These are phyloP conservation scores for Edolisoma coerulescens DNA, from an alignment of 2,113 vertebrate genomes.

Conservation along the genomic window DNA sequence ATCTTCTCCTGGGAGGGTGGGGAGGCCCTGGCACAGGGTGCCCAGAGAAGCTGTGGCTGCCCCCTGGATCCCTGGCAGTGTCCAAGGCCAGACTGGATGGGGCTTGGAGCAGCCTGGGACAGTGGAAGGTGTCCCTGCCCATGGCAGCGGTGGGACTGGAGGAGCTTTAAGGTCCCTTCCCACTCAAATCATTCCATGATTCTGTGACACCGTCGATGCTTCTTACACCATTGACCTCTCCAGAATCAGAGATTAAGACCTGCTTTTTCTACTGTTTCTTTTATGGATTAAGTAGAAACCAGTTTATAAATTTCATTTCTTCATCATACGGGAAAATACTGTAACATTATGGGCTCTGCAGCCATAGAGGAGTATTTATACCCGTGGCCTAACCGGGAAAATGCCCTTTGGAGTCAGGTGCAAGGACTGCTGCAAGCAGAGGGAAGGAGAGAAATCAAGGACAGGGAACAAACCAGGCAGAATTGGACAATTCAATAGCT, in stretches of 20 bases:
- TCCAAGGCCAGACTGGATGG: accelerated
- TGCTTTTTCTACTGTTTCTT: not conserved
- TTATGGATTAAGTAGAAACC: not conserved
- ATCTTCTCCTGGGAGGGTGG: not conserved
- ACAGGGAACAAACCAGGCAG: not conserved
- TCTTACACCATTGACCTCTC: not conserved
- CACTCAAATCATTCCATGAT: not conserved
- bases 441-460: not conserved
- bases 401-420: not conserved
- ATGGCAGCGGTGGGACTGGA: not conserved
- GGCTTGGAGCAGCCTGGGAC: not conserved
- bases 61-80: not conserved
- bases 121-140: not conserved
- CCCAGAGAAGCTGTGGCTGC: not conserved
- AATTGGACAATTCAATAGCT: not conserved
- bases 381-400: not conserved
- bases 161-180: not conserved
- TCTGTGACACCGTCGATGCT: accelerated
- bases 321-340: not conserved
- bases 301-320: not conserved
- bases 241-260: not conserved
- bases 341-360: not conserved
- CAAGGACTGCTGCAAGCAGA: not conserved
- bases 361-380: not conserved
- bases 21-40: not conserved